Evolutionary conservation across 2,888 invertebrate species (phyloP).

Genomic region (Ommatoiulus sabulosus): DNA sequence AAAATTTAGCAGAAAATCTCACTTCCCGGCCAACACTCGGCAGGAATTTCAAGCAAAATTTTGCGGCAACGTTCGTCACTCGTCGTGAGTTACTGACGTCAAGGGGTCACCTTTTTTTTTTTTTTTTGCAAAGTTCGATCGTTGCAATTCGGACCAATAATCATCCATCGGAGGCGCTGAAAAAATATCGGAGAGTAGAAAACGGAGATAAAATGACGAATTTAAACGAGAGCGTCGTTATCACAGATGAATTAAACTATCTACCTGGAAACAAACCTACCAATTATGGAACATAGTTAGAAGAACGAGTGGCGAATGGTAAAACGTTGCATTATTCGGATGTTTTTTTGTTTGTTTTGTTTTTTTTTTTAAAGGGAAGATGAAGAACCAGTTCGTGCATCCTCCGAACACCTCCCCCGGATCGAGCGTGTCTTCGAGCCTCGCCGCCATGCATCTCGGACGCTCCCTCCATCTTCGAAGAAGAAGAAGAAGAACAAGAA

Average conservation of each 20-base stretch:
- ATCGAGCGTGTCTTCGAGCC: neutral
- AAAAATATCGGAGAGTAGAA: conserved; percentile 8
- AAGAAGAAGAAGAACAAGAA: neutral
- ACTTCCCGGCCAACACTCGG: too few relatives aligned
- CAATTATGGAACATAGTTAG: conserved; percentile 51
- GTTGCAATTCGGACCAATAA: neutral
- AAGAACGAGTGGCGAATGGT: conserved; percentile 50
- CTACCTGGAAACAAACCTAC: conserved; percentile 50
- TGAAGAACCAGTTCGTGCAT: neutral
- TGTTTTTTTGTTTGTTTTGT: conserved; percentile 38
- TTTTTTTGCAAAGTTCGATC: neutral
- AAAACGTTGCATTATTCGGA: conserved; percentile 55
- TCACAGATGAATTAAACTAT: conserved; percentile 56
- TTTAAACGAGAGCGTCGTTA: conserved; percentile 52
- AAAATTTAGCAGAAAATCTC: too few relatives aligned
- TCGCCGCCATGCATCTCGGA: neutral
- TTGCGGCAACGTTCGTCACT: too few relatives aligned
- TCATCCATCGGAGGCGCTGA: neutral
- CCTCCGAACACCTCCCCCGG: neutral
- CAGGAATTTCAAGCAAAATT: too few relatives aligned
- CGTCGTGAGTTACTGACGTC: too few relatives aligned
- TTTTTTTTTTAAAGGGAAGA: neutral
- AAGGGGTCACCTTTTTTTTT: too few relatives aligned
- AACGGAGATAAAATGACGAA: conserved; percentile 22
- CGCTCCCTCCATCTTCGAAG: neutral